Evolutionary conservation across 2,888 invertebrate species (phyloP).

Genomic region (Polyommatus icarus): DNA sequence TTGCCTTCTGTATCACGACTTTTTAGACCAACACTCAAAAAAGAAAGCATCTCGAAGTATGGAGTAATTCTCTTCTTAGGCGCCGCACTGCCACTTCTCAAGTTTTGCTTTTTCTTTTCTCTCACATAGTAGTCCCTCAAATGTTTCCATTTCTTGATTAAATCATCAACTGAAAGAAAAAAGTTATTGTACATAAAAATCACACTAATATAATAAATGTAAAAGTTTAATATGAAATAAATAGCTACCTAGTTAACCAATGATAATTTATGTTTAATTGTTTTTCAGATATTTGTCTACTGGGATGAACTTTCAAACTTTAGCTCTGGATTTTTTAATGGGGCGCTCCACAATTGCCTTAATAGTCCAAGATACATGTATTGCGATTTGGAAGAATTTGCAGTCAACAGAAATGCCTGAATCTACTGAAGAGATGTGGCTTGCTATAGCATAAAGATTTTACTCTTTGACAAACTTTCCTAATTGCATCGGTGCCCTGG

Average conservation of each 20-base stretch:
- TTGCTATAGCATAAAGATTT: slow-evolving; percentile 22
- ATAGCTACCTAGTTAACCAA: slow-evolving; percentile 1
- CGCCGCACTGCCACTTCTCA: slow-evolving; percentile 29
- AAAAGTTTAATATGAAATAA: neutral
- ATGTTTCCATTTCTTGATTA: slow-evolving; percentile 29
- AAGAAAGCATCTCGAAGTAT: slow-evolving; percentile 1
- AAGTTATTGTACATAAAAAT: slow-evolving; percentile 10
- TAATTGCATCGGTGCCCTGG: slow-evolving; percentile 31
- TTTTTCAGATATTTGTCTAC: slow-evolving; percentile 31
- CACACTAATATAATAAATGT: slow-evolving; percentile 2
- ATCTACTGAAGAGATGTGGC: slow-evolving; percentile 15
- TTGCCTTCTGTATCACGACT: slow-evolving; percentile 4
- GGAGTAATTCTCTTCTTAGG: slow-evolving; percentile 18
- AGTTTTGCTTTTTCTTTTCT: slow-evolving; percentile 23
- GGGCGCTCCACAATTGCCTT: slow-evolving; percentile 12
- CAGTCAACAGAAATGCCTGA: slow-evolving; percentile 30
- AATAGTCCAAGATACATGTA: slow-evolving; percentile 25
- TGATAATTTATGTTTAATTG: slow-evolving; percentile 22
- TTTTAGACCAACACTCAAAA: neutral
- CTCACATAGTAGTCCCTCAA: slow-evolving; percentile 33
- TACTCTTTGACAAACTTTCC: slow-evolving; percentile 27
- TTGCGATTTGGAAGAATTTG: slow-evolving; percentile 23
- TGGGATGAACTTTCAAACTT: slow-evolving; percentile 28
- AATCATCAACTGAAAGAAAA: slow-evolving; percentile 21
- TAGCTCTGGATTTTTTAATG: slow-evolving; percentile 25